Evolutionary conservation across 1,140 invertebrate species (phyloP).

Genomic region (Drosophila aff.): DNA sequence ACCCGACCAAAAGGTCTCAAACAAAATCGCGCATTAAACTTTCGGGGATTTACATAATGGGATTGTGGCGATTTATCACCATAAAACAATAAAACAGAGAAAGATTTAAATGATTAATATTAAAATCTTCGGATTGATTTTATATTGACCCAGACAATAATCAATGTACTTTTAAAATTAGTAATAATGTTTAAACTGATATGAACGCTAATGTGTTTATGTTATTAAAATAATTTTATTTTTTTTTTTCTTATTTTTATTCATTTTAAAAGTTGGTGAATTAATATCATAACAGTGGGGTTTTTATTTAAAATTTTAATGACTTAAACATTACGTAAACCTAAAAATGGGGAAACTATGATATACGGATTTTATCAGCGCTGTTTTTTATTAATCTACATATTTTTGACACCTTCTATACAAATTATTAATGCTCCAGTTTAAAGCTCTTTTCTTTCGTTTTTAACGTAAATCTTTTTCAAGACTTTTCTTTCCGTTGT

Average conservation of each 20-base stretch:
- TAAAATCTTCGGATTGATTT: neutral
- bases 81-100: neutral
- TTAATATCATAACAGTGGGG: neutral
- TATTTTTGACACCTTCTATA: no score
- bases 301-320: neutral
- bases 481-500: neutral
- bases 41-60: neutral
- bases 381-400: no score
- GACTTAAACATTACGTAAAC: neutral
- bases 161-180: neutral
- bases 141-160: neutral
- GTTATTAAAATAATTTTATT: neutral
- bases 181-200: neutral
- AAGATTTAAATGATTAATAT: neutral
- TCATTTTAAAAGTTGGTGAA: neutral
- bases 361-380: neutral
- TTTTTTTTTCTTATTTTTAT: neutral
- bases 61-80: neutral
- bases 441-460: no score
- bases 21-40: constrained; percentile 16
- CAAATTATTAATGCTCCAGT: no score
- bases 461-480: neutral
- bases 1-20: constrained; percentile 46
- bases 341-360: neutral
- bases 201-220: neutral